These are phyloP conservation scores for Marronus borbonicus DNA, from an alignment of 2,888 invertebrate genomes.

Conservation along the genomic window DNA sequence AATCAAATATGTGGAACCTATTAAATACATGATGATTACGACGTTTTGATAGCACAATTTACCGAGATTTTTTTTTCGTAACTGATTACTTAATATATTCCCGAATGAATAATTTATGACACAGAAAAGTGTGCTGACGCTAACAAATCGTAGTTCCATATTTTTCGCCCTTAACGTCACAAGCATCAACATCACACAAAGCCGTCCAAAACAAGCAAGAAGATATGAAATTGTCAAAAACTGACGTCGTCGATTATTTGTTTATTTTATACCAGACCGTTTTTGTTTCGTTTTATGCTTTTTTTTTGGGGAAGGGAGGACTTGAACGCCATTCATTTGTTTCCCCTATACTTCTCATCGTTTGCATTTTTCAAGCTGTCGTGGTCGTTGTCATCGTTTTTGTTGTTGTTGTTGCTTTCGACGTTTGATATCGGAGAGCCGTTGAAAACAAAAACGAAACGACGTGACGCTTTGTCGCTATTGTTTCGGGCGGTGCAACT, in stretches of 20 bases:
- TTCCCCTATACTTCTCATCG: not conserved
- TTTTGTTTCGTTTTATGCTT: not conserved
- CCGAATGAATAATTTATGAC: not conserved
- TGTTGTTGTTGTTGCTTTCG: not conserved
- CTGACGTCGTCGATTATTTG: constrained; percentile 13
- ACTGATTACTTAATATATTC: not conserved
- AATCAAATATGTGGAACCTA: too few species aligned
- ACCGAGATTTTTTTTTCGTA: not conserved
- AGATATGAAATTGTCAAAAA: constrained; percentile 11
- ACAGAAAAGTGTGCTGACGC: not conserved
- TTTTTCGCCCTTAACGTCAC: not conserved
- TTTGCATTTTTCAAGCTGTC: not conserved
- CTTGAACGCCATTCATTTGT: not conserved
- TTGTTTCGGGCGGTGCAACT: constrained; percentile 13
- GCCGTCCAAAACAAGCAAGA: not conserved
- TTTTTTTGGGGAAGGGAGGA: not conserved
- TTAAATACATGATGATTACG: too few species aligned
- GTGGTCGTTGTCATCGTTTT: not conserved
- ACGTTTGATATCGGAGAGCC: not conserved
- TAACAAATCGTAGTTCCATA: not conserved
- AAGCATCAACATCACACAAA: not conserved
- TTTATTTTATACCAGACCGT: not conserved
- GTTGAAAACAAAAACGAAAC: constrained; percentile 2
- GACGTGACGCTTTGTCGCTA: not conserved
- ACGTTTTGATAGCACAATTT: too few species aligned